phyloP scores from a whole-genome alignment of 2,113 vertebrate species.

The Rhynchopsitta pachyrhyncha region DNA sequence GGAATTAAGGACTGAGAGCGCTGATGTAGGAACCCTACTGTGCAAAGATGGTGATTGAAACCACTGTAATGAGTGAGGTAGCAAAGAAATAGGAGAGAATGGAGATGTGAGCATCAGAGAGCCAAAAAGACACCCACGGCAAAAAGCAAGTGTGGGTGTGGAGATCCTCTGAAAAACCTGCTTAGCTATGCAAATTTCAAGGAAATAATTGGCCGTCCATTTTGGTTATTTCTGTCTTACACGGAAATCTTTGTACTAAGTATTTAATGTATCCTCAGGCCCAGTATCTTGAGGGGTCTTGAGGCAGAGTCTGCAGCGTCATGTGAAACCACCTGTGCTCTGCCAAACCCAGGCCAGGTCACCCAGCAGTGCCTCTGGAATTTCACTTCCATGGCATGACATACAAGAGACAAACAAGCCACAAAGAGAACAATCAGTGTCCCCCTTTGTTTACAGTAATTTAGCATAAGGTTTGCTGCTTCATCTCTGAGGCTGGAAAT shows the following conservation, averaged over 20 bases:
- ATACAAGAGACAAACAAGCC: not conserved
- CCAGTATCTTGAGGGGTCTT: not conserved
- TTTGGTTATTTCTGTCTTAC: not conserved
- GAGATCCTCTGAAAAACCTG: not conserved
- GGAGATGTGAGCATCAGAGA: not conserved
- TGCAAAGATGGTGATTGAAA: not conserved
- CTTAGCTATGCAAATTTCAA: not conserved
- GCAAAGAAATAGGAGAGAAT: not conserved
- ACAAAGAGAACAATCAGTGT: not conserved
- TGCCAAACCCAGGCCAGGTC: not conserved
- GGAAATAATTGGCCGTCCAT: not conserved
- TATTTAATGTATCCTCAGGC: not conserved
- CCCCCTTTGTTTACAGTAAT: not conserved
- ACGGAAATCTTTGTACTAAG: not conserved
- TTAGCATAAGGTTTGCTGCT: not conserved
- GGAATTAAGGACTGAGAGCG: not conserved
- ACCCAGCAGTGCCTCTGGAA: not conserved
- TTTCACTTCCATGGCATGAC: not conserved
- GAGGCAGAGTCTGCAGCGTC: not conserved
- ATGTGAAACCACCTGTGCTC: rapidly evolving
- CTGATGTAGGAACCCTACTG: not conserved
- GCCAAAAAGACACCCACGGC: not conserved
- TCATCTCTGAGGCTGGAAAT: not conserved
- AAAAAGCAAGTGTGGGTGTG: not conserved
- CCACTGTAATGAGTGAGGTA: not conserved